Percentiles rank a stretch among this genome's conserved stretches.
Evolutionary conservation across 2,113 vertebrate species (phyloP).

Genomic region (Acrocephalus kingi): DNA sequence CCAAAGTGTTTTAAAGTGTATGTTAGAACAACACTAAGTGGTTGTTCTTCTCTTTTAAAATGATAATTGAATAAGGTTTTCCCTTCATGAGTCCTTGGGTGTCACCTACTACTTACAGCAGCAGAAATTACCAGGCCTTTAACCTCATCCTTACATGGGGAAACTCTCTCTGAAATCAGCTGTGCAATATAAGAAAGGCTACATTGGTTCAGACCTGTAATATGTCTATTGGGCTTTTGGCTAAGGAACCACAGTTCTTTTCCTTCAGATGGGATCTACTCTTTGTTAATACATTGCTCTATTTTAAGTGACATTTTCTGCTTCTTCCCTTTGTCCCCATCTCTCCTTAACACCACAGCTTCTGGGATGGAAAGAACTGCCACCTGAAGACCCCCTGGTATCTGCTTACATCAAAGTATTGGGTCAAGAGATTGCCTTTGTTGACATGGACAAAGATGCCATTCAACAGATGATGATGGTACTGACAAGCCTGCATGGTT

Average conservation of each 20-base stretch:
- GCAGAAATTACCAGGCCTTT: neutral
- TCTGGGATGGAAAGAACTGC: constrained; percentile 73
- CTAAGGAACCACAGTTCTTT: neutral
- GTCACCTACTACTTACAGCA: neutral
- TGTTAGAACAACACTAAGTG: neutral
- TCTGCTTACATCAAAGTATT: constrained; percentile 77
- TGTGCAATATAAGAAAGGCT: neutral
- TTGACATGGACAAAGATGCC: constrained; percentile 72
- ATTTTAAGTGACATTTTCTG: neutral
- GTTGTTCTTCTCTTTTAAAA: neutral
- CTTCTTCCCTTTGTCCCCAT: neutral
- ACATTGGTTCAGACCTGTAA: neutral
- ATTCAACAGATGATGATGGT: constrained; percentile 75
- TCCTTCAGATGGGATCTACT: neutral
- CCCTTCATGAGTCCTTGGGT: neutral
- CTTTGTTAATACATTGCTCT: neutral
- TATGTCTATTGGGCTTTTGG: neutral
- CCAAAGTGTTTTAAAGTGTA: neutral
- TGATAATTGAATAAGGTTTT: neutral
- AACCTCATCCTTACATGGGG: neutral
- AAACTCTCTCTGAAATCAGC: neutral
- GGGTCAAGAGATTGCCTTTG: constrained; percentile 81
- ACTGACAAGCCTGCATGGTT: neutral
- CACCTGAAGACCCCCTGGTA: constrained; percentile 62
- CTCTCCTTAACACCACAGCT: constrained; percentile 63